Conservation (phyloP, 2,797 vertebrate species). For the Anableps anableps region DNA sequence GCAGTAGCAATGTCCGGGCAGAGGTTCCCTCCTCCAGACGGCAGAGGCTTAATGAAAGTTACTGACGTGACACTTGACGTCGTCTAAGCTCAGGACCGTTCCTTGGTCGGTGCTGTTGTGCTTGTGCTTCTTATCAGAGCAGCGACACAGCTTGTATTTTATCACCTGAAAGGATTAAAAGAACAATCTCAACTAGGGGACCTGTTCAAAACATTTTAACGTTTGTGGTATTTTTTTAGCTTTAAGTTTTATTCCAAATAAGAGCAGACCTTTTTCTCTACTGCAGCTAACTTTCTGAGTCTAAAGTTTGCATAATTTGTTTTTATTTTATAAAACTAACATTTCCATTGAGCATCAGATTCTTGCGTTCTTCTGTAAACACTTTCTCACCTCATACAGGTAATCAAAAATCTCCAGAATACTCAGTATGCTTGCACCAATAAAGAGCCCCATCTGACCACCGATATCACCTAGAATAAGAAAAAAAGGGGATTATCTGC, state of each 20-base stretch:
- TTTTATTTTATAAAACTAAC: neutral
- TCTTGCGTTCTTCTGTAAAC: neutral
- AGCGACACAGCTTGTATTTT: conserved; percentile 92
- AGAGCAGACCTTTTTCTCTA: neutral
- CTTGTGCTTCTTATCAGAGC: conserved; percentile 91
- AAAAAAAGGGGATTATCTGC: neutral
- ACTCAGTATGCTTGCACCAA: conserved; percentile 96
- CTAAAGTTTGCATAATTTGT: neutral
- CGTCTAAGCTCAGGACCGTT: conserved; percentile 92
- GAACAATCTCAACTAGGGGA: neutral
- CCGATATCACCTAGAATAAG: conserved; percentile 92
- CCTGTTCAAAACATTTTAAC: neutral
- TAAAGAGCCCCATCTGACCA: conserved; percentile 98
- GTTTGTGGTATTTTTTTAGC: neutral
- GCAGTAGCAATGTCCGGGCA: conserved; percentile 37
- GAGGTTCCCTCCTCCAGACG: conserved; percentile 6
- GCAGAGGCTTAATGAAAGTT: conserved; percentile 78
- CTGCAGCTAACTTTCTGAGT: neutral
- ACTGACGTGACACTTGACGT: conserved; percentile 97
- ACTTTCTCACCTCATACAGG: conserved; percentile 90
- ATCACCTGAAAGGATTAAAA: conserved; percentile 84
- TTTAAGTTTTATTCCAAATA: neutral
- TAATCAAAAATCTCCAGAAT: conserved; percentile 98
- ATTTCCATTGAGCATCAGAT: neutral
- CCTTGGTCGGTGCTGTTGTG: conserved; percentile 91